Base-by-base conservation (phyloP, 2,797 vertebrate species). In the Galagoides demidoff region DNA sequence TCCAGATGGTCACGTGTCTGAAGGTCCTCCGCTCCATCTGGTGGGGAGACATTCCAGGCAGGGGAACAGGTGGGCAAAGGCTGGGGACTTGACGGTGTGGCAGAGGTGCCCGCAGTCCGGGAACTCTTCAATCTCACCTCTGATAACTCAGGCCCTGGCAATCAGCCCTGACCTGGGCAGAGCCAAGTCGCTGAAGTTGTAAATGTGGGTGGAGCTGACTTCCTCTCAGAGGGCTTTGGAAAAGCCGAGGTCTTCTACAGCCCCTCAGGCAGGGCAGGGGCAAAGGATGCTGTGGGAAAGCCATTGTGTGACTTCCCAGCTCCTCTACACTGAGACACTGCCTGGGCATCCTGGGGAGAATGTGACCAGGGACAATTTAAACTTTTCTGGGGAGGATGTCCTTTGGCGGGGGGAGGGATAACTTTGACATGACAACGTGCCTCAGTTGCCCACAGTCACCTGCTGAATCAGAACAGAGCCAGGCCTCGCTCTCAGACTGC, bases 31-130 rank as follows among this genome's bases (percentile, higher is more conserved):
- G 23, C 25, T 43, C 66, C 22, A 9, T 0, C 17, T 78, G 49
- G 23, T 29, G 61, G 3, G 17, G 27, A 59, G 37, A 63, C 45
- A 12, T 3, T 25, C 10, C 20, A 45, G 39, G 64, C 12, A 6
- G 77, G 81, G 34, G 31, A 25, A 17, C 27, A 27, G 63, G 17
- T 1, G 16, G 61, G n/a, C 63, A 2, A 31, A 59, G 92, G 16
- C 55, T 23, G 9, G 70, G 34, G 64, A 49, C 0, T 0, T 6
- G 78, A 12, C 10, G 0, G 2, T 34, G 1, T 1, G 10, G 10
- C 43, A 3, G 31, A 23, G 23, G 16, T 12, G 64, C 17, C 64
- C 27, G 6, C 2, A 14, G 31, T 13, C 64, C 8, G 29, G 49
- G 45, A 34, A 7, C 59, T 16, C 2, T 59, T 3, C 5, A 0